Evolutionary conservation across 1,140 invertebrate species (phyloP).

Genomic region (Amyelois transitella): DNA sequence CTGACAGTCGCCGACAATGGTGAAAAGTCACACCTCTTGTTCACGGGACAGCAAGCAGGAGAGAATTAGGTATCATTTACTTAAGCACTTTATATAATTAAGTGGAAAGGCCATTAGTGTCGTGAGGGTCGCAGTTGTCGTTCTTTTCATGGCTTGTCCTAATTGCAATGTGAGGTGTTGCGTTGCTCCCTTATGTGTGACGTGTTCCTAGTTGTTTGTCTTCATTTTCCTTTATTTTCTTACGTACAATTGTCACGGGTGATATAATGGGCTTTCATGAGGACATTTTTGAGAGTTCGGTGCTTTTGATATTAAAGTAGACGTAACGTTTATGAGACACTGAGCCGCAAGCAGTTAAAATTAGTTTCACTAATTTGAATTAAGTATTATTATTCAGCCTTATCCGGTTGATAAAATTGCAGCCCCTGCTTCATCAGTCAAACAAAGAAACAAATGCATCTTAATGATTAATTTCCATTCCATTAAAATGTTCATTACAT

Average conservation of each 20-base stretch:
- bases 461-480: not conserved
- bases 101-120: constrained; percentile 52
- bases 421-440: too few species aligned
- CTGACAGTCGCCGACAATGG: constrained; percentile 69
- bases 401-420: too few species aligned
- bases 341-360: too few species aligned
- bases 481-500: not conserved
- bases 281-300: not conserved
- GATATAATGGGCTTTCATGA: not conserved
- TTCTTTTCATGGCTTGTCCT: constrained; percentile 42
- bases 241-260: not conserved
- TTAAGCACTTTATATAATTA: constrained; percentile 73
- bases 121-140: constrained; percentile 41
- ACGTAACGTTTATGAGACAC: too few species aligned
- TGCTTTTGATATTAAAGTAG: not conserved
- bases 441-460: too few species aligned
- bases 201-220: not conserved
- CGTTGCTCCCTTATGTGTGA: not conserved
- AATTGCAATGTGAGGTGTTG: constrained; percentile 45
- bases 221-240: not conserved
- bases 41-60: constrained; percentile 50
- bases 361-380: too few species aligned
- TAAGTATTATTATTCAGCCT: too few species aligned
- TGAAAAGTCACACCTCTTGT: constrained; percentile 71
- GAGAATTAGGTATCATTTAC: constrained; percentile 71